Conservation (phyloP, 2,113 vertebrate species). For the Odocoileus hemionus region DNA sequence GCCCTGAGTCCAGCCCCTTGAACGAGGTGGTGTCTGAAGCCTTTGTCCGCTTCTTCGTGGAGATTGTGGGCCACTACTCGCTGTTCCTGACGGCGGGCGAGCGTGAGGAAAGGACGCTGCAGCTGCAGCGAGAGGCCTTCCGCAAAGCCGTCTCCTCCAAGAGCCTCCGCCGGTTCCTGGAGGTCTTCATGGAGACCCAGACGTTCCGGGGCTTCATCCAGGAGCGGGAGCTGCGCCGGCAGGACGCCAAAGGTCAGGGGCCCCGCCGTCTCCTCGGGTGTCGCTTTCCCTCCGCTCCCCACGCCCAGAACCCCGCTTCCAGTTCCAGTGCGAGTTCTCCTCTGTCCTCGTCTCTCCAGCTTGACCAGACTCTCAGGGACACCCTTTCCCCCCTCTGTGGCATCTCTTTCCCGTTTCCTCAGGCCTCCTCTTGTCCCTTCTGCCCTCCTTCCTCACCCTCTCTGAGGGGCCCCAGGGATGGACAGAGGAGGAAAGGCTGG, state of each 20-base stretch:
- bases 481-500: not conserved
- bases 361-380: not conserved
- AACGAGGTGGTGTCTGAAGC: conserved; percentile 93
- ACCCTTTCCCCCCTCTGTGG: not conserved
- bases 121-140: conserved; percentile 88
- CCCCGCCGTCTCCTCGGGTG: rapidly evolving
- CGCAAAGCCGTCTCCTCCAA: conserved; percentile 94
- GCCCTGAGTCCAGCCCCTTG: conserved; percentile 80
- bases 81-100: conserved; percentile 87
- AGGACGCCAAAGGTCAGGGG: conserved; percentile 88
- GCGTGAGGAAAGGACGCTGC: conserved; percentile 85
- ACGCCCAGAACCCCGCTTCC: not conserved
- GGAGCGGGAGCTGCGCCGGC: conserved; percentile 91
- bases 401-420: not conserved
- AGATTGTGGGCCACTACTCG: conserved; percentile 88
- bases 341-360: rapidly evolving
- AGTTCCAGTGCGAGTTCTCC: not conserved
- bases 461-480: not conserved
- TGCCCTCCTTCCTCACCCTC: not conserved
- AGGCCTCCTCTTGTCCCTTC: not conserved
- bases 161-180: conserved; percentile 92
- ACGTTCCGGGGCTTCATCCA: conserved; percentile 94
- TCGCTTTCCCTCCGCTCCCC: not conserved
- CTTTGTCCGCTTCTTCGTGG: conserved; percentile 96
- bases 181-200: conserved; percentile 98